Base-by-base conservation (phyloP, 2,888 invertebrate species). In the Zootermopsis nevadensis region DNA sequence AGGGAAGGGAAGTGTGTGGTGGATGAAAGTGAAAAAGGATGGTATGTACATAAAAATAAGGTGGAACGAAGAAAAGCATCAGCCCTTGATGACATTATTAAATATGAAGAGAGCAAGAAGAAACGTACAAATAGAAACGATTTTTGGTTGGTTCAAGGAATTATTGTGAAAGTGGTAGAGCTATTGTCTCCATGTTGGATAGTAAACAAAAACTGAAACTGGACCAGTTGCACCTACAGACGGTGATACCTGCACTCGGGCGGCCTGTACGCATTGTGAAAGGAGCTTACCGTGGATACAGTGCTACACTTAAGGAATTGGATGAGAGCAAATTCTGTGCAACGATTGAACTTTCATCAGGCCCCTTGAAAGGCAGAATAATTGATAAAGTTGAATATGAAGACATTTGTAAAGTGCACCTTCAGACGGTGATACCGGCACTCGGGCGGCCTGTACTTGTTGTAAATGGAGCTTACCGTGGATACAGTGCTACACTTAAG, bases 351-450 rank as follows among this genome's bases (percentile, higher is more conserved):
- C 93, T 95, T 82, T 89, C 92, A 0, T 91, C 91, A 82, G 97
- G 97, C 0, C 91, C 93, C 0, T 89, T 95, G 0, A 93, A 93
- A 84, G 97, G 97, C 0, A 90, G 96, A 77, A 87, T 94, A 38
- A 90, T 98, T 0, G 93, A 93, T 77, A 92, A 91, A 30, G 92
- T 98, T 0, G 94, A 96, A 84, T 98, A 98, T 89, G 98, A 98
- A 91, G 97, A 98, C 88, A 93, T 98, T 76, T 94, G 95, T 87
- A 98, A 98, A 91, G 94, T 94, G 81, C 96, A 99, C 89, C 89
- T 99, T 84, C 98, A 99, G 89, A 99, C 99, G 0, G 99, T 99
- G 2, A 97, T 99, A 87, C 99, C 99, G 0, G 95, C 96, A 0
- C 90, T 95, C 80, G 98, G 98, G 53, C 93, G 96, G 82, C 88